Conservation (phyloP, 2,113 vertebrate genomes). For the Pitta sordida region DNA sequence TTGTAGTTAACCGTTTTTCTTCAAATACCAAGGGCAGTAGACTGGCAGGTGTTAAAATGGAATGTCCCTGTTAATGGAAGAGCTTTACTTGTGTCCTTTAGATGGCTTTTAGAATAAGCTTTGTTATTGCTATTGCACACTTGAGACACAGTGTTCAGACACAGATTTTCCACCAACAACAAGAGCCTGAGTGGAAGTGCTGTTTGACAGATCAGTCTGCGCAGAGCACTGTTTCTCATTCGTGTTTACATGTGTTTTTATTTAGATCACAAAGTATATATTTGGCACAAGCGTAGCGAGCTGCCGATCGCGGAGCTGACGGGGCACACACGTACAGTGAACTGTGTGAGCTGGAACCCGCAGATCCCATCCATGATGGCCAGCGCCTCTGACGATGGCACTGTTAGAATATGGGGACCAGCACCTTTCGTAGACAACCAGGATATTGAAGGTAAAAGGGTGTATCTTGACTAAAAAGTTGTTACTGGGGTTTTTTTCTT, state of each 20-base stretch:
- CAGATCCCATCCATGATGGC: constrained; percentile 91
- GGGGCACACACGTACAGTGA: constrained; percentile 94
- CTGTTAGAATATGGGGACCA: constrained; percentile 96
- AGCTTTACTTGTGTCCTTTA: not conserved
- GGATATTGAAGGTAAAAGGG: constrained; percentile 83
- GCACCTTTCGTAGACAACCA: constrained; percentile 90
- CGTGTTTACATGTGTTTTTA: not conserved
- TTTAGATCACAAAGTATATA: constrained; percentile 96
- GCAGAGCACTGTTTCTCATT: not conserved
- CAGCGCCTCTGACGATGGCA: constrained; percentile 96
- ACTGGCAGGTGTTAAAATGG: not conserved
- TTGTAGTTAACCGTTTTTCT: not conserved
- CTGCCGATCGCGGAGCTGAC: constrained; percentile 95
- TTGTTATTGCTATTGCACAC: not conserved
- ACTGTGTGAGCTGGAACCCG: constrained; percentile 98
- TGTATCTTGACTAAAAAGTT: rapidly evolving
- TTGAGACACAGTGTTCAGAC: rapidly evolving
- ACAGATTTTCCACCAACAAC: rapidly evolving
- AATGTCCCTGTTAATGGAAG: not conserved
- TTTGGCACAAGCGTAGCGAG: constrained; percentile 97
- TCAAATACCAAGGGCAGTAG: not conserved
- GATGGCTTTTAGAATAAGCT: rapidly evolving
- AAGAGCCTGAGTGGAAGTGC: not conserved
- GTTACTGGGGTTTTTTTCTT: not conserved
- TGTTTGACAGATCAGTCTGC: rapidly evolving